These are phyloP conservation scores for Phaethon lepturus DNA, from an alignment of 2,113 vertebrate species.

Conservation along the genomic window DNA sequence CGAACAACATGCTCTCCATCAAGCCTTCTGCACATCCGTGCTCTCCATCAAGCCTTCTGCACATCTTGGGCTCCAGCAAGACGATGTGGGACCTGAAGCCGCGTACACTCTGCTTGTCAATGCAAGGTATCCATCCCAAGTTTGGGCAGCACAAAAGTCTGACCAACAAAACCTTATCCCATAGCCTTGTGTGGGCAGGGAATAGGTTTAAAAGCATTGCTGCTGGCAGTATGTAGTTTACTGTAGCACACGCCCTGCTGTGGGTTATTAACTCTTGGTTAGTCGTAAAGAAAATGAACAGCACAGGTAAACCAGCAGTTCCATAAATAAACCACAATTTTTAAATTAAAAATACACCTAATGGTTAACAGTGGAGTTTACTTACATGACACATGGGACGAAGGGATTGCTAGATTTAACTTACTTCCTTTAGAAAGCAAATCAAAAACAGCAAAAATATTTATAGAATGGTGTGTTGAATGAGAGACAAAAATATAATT, in stretches of 20 bases:
- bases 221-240: background rate
- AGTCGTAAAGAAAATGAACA: background rate
- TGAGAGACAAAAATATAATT: background rate
- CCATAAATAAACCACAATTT: background rate
- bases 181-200: no score
- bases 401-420: background rate
- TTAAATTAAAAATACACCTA: background rate
- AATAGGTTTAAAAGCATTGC: rapidly evolving
- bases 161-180: background rate
- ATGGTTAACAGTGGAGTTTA: background rate
- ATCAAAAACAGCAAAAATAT: background rate
- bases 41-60: background rate
- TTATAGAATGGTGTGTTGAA: background rate
- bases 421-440: background rate
- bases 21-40: rapidly evolving
- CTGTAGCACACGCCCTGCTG: rapidly evolving
- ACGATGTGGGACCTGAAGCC: background rate
- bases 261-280: no score
- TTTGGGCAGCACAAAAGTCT: background rate
- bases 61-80: background rate
- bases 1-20: background rate
- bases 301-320: background rate
- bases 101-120: background rate
- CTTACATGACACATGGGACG: background rate
- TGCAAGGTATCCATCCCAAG: background rate